phyloP scores from a whole-genome alignment of 2,888 invertebrate genomes.

The Seira ritae region DNA sequence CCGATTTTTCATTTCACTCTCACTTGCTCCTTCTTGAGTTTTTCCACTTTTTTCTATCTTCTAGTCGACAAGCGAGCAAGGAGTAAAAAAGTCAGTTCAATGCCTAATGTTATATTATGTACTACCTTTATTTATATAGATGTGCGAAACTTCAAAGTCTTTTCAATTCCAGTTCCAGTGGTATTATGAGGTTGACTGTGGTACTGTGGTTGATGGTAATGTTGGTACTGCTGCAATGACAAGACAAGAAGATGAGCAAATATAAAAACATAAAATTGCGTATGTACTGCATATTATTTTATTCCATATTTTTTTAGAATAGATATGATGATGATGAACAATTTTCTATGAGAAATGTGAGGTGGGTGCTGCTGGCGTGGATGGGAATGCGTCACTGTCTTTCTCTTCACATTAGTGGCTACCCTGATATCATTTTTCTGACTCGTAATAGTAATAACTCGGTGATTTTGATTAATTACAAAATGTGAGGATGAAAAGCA shows the following conservation, averaged over 20 bases:
- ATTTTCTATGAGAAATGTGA: neutral
- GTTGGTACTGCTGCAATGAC: too few relatives aligned
- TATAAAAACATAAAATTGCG: neutral
- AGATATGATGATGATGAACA: neutral
- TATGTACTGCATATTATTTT: too few relatives aligned
- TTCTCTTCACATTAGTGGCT: neutral
- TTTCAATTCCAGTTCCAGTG: neutral
- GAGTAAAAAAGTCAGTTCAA: neutral
- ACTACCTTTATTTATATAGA: neutral
- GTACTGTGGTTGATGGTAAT: neutral
- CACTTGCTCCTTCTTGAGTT: neutral
- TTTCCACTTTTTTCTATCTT: neutral
- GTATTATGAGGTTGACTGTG: neutral
- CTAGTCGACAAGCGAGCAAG: neutral
- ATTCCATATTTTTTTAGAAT: neutral
- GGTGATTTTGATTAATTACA: too few relatives aligned
- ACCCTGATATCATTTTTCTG: too few relatives aligned
- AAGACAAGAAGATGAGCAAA: neutral
- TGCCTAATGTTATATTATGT: neutral
- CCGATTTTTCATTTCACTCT: slow-evolving; percentile 13
- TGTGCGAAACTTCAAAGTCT: too few relatives aligned
- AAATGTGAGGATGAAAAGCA: too few relatives aligned
- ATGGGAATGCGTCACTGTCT: slow-evolving; percentile 11
- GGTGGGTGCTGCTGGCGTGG: too few relatives aligned
- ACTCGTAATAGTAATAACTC: too few relatives aligned